Evolutionary conservation across 2,797 vertebrate species (phyloP).

Genomic region (Oceanodroma leucorhoa): DNA sequence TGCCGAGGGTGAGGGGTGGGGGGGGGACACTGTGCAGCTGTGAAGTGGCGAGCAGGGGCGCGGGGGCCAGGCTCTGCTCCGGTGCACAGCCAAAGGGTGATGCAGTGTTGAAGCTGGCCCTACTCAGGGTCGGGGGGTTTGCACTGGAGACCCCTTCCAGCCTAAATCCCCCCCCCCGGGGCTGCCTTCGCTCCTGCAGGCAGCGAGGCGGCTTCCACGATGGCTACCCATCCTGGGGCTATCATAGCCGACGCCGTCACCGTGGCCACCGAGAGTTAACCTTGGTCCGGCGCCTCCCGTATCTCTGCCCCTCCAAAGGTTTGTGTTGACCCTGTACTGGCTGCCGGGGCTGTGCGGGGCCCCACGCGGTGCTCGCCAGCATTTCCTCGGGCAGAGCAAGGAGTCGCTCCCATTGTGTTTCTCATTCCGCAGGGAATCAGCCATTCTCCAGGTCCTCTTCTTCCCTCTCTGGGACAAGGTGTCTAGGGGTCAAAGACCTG

Average conservation of each 20-base stretch:
- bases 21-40: accelerated
- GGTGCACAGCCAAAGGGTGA: not conserved
- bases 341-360: too few species aligned
- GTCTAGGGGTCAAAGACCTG: accelerated
- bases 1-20: accelerated
- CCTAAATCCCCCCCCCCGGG: not conserved
- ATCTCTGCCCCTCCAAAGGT: not conserved
- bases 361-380: accelerated
- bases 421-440: not conserved
- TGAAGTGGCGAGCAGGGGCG: accelerated
- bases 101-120: accelerated
- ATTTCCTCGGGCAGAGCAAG: accelerated
- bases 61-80: not conserved
- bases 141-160: not conserved
- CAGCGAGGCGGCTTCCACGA: accelerated
- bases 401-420: accelerated
- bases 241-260: accelerated
- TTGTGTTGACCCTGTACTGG: accelerated
- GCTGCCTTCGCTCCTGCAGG: not conserved
- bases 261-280: not conserved
- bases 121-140: accelerated
- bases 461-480: accelerated
- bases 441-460: accelerated
- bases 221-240: accelerated
- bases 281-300: accelerated